phyloP scores from a whole-genome alignment of 1,140 invertebrate genomes.

The Pissodes strobi region DNA sequence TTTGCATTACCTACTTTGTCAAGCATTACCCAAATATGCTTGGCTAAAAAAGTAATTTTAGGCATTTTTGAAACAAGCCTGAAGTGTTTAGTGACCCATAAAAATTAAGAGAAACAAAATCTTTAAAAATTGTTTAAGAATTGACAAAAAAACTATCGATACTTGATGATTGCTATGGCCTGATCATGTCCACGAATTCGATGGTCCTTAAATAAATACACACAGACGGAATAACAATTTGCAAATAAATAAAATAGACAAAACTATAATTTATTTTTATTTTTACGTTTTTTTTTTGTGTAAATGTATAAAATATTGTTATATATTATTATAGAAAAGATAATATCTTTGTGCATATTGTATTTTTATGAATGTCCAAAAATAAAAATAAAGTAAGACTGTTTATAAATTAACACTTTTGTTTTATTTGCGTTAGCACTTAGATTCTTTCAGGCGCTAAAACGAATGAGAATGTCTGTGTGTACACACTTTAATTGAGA shows the following conservation, averaged over 20 bases:
- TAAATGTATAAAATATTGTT: constrained; percentile 42
- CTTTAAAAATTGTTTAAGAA: background rate
- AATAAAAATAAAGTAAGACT: constrained; percentile 47
- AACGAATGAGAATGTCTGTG: background rate
- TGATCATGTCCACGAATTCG: no score
- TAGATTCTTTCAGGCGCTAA: constrained; percentile 13
- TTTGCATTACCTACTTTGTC: no score
- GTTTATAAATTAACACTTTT: constrained; percentile 41
- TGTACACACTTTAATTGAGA: constrained; percentile 1
- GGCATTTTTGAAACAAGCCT: no score
- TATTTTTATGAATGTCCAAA: constrained; percentile 49
- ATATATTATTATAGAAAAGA: constrained; percentile 42
- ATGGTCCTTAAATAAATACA: no score
- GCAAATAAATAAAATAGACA: constrained; percentile 15
- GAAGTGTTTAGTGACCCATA: no score
- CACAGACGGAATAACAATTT: background rate
- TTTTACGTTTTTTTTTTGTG: constrained; percentile 34
- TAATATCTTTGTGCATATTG: constrained; percentile 47
- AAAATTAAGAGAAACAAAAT: no score
- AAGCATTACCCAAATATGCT: no score
- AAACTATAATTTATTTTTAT: constrained; percentile 38
- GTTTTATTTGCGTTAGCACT: constrained; percentile 23
- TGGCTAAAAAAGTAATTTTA: no score
- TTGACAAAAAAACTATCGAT: background rate
- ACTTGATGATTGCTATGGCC: background rate